A percentile compares a stretch with the other conserved stretches of the same genome.
Evolutionary conservation across 35 echinoderm and acorn worm genomes (phyloP).

Genomic region (Holothuria glaberrima): DNA sequence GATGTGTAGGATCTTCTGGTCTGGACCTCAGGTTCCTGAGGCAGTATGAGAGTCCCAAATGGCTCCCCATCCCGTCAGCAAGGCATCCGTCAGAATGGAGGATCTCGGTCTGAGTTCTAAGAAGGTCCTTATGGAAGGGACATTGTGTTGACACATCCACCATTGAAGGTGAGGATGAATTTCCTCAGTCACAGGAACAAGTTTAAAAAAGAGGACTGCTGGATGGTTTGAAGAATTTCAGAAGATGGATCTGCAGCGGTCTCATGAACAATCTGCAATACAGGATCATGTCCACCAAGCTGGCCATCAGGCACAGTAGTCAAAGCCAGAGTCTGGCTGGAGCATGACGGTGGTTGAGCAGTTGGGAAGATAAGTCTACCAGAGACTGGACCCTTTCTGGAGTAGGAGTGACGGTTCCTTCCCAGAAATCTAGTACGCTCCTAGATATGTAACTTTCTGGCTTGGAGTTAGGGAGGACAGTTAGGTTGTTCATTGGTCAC

Average conservation of each 20-base stretch:
- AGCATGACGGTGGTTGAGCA: no score
- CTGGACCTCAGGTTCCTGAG: no score
- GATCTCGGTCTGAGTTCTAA: neutral
- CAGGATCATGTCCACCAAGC: neutral
- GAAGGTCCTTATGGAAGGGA: neutral
- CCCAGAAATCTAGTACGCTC: no score
- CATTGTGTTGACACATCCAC: neutral
- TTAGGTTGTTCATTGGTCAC: neutral
- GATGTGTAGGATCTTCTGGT: no score
- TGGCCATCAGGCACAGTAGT: neutral
- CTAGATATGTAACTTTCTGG: no score
- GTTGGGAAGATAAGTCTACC: no score
- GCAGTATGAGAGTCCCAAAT: neutral
- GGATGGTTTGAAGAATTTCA: neutral
- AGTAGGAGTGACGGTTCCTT: no score
- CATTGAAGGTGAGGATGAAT: neutral
- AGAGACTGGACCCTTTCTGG: no score
- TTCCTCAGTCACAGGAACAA: neutral
- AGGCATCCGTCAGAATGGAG: neutral
- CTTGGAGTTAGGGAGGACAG: neutral
- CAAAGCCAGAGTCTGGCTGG: neutral
- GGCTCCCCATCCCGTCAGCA: neutral
- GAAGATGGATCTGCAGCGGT: no score
- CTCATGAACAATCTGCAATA: no score
- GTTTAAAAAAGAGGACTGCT: neutral